Conservation (phyloP, 2,888 invertebrate species). For the Caenorhabditis japonica region DNA sequence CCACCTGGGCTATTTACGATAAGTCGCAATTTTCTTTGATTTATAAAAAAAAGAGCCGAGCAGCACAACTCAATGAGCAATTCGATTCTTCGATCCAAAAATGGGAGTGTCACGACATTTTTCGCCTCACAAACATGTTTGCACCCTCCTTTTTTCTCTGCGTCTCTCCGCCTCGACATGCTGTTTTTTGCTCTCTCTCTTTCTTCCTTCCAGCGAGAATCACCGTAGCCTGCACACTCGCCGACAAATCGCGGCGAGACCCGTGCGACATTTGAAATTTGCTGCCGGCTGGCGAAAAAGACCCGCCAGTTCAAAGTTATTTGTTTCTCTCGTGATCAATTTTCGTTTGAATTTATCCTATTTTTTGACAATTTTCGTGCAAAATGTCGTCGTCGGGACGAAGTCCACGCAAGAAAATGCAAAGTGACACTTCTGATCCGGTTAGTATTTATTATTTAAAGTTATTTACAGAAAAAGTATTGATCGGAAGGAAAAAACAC, state of each 20-base stretch:
- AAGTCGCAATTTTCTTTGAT: too few relatives aligned
- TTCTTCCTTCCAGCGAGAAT: constrained; percentile 4
- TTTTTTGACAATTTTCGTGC: background rate
- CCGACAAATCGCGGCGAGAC: constrained; percentile 43
- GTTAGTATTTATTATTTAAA: constrained; percentile 21
- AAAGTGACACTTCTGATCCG: constrained; percentile 18
- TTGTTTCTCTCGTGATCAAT: background rate
- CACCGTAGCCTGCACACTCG: constrained; percentile 4
- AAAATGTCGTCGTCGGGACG: constrained; percentile 45
- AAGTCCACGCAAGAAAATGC: constrained; percentile 45
- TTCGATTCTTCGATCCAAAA: background rate
- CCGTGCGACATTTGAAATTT: constrained; percentile 38
- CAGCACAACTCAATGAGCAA: too few relatives aligned
- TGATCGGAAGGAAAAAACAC: background rate
- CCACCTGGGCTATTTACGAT: too few relatives aligned
- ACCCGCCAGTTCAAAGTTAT: constrained; percentile 51
- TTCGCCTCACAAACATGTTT: constrained; percentile 12
- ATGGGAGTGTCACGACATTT: constrained; percentile 41
- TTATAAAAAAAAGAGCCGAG: too few relatives aligned
- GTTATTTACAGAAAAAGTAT: background rate
- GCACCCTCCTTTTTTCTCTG: background rate
- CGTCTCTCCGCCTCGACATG: background rate
- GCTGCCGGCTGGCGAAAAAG: constrained; percentile 18
- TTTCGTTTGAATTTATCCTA: constrained; percentile 2
- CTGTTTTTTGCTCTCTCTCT: constrained; percentile 9